These are phyloP conservation scores for Hippocampus guttulatus DNA, from an alignment of 2,113 vertebrate genomes.

Conservation along the genomic window DNA sequence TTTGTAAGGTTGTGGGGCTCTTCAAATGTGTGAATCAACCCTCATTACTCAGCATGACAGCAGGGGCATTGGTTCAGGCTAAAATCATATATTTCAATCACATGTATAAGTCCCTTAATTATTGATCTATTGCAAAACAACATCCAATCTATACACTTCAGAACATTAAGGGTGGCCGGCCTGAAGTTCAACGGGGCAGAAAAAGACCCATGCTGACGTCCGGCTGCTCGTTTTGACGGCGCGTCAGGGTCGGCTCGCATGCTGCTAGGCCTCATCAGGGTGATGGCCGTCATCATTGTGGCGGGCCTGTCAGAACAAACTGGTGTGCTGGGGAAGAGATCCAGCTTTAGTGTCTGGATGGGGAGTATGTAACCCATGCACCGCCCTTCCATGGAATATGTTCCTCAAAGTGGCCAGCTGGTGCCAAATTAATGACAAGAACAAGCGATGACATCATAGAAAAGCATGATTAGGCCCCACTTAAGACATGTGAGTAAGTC, in stretches of 20 bases:
- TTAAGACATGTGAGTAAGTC: slow-evolving; percentile 53
- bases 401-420: slow-evolving; percentile 88
- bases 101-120: slow-evolving; percentile 33
- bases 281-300: slow-evolving; percentile 86
- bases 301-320: slow-evolving; percentile 89
- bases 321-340: slow-evolving; percentile 76
- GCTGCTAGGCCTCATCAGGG: slow-evolving; percentile 80
- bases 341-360: slow-evolving; percentile 77
- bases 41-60: slow-evolving; percentile 1
- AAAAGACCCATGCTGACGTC: slow-evolving; percentile 72
- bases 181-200: slow-evolving; percentile 83
- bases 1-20: background rate
- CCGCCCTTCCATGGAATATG: slow-evolving; percentile 88
- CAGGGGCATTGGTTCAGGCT: background rate
- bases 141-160: background rate
- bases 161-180: background rate
- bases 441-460: slow-evolving; percentile 60
- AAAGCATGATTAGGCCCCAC: slow-evolving; percentile 58
- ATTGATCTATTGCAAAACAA: slow-evolving; percentile 18
- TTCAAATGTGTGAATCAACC: background rate
- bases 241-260: slow-evolving; percentile 82
- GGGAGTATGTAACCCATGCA: slow-evolving; percentile 86
- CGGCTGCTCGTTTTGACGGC: slow-evolving; percentile 88
- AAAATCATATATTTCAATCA: slow-evolving; percentile 40
- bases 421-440: slow-evolving; percentile 79